These are phyloP conservation scores for Napeogenes sylphis DNA, from an alignment of 2,888 invertebrate genomes.

Conservation along the genomic window DNA sequence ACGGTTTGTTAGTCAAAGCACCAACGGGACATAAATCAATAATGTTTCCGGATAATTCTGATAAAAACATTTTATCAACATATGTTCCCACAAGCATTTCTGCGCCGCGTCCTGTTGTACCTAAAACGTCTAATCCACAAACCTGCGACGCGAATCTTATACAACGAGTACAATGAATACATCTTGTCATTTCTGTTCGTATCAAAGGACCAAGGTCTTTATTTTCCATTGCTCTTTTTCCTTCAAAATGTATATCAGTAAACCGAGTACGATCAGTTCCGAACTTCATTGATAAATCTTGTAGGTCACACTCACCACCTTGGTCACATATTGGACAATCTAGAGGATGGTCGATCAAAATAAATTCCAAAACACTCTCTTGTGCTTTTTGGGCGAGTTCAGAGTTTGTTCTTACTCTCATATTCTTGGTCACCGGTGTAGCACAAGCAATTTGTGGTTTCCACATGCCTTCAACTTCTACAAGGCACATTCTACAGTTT, in stretches of 20 bases:
- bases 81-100: constrained; percentile 99
- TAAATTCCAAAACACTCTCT: constrained; percentile 95
- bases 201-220: constrained; percentile 97
- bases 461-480: constrained; percentile 96
- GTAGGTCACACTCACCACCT: constrained; percentile 93
- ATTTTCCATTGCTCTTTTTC: constrained; percentile 97
- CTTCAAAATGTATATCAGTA: constrained; percentile 91
- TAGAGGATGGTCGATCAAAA: constrained; percentile 97
- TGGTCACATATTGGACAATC: constrained; percentile 99
- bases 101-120: constrained; percentile 92
- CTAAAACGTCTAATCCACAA: constrained; percentile 96
- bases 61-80: constrained; percentile 96
- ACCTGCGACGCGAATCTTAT: constrained; percentile 98
- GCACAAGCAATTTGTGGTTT: constrained; percentile 99
- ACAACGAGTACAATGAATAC: constrained; percentile 99
- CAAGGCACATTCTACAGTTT: constrained; percentile 99
- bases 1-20: constrained; percentile 97
- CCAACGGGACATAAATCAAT: constrained; percentile 99
- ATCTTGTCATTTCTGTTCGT: constrained; percentile 98
- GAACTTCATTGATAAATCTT: constrained; percentile 99
- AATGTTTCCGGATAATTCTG: constrained; percentile 98
- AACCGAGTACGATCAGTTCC: constrained; percentile 96
- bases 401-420: constrained; percentile 97
- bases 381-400: constrained; percentile 83
- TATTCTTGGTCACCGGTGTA: constrained; percentile 97